Evolutionary conservation across 2,888 invertebrate species (phyloP).

Genomic region (Oconnorella tubifera): DNA sequence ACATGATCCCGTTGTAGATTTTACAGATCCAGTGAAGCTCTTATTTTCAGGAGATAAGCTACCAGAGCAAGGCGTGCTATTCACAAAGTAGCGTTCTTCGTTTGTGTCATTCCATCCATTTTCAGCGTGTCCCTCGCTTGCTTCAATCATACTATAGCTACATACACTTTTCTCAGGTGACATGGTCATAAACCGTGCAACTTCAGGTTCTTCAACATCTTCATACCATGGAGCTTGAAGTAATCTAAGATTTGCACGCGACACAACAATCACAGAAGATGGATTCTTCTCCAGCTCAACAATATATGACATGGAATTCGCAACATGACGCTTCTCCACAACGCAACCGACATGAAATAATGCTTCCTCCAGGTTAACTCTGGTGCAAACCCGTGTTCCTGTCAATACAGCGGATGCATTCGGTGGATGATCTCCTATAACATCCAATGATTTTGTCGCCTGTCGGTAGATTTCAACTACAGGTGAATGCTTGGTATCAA

Average conservation of each 20-base stretch:
- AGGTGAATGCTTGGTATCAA: conserved; percentile 69
- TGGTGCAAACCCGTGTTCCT: conserved; percentile 74
- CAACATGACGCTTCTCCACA: conserved; percentile 65
- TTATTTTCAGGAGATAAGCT: conserved; percentile 70
- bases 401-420: conserved; percentile 70
- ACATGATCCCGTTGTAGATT: conserved; percentile 14
- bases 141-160: too few species aligned
- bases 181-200: conserved; percentile 24
- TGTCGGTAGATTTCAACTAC: conserved; percentile 31
- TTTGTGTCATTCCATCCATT: conserved; percentile 5
- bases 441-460: conserved; percentile 69
- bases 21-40: conserved; percentile 21
- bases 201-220: conserved; percentile 65
- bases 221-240: conserved; percentile 95
- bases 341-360: conserved; percentile 84
- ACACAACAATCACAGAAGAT: conserved; percentile 63
- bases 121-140: not conserved
- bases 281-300: conserved; percentile 39
- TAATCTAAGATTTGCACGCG: conserved; percentile 83
- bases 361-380: conserved; percentile 61
- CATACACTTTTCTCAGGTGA: too few species aligned
- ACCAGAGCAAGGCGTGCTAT: conserved; percentile 65
- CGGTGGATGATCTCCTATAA: conserved; percentile 90
- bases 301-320: conserved; percentile 65
- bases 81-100: not conserved